Percentiles rank a stretch among this genome's conserved stretches.
phyloP scores from a whole-genome alignment of 2,888 invertebrate species.

The Drosophila merina region DNA sequence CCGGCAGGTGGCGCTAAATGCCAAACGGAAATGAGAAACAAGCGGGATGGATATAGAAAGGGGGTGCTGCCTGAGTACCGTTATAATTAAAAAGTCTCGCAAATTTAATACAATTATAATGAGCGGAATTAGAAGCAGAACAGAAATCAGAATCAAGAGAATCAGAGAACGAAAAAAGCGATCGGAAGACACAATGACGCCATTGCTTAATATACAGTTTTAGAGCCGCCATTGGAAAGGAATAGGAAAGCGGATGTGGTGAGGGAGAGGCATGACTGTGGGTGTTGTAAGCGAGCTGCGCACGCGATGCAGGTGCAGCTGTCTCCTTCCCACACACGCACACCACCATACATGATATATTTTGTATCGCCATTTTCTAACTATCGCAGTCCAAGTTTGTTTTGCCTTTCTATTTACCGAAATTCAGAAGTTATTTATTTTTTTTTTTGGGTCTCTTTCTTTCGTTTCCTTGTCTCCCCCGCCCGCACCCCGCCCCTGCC shows the following conservation, averaged over 20 bases:
- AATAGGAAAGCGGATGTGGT: no score
- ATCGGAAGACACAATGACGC: conserved; percentile 13
- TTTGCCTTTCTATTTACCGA: conserved; percentile 58
- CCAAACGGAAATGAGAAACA: conserved; percentile 40
- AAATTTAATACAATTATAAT: conserved; percentile 76
- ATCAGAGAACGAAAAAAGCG: not conserved
- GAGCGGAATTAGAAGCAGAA: conserved; percentile 60
- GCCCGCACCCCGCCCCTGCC: not conserved
- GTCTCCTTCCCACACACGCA: not conserved
- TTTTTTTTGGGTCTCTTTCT: conserved; percentile 56
- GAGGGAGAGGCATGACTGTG: not conserved
- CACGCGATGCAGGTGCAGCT: conserved; percentile 67
- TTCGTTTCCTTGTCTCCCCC: not conserved
- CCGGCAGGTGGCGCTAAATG: conserved; percentile 48
- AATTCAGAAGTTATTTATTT: conserved; percentile 63
- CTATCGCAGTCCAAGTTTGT: not conserved
- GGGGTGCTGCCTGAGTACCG: not conserved
- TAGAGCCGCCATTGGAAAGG: conserved; percentile 21
- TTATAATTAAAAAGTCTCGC: conserved; percentile 67
- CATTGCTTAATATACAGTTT: conserved; percentile 45
- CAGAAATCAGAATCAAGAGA: no score
- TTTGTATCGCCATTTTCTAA: not conserved
- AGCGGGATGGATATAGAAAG: conserved; percentile 11
- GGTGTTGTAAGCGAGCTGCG: conserved; percentile 55
- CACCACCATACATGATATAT: not conserved